These are phyloP conservation scores for Ophioninae sp. DNA, from an alignment of 2,888 invertebrate genomes.

Conservation along the genomic window DNA sequence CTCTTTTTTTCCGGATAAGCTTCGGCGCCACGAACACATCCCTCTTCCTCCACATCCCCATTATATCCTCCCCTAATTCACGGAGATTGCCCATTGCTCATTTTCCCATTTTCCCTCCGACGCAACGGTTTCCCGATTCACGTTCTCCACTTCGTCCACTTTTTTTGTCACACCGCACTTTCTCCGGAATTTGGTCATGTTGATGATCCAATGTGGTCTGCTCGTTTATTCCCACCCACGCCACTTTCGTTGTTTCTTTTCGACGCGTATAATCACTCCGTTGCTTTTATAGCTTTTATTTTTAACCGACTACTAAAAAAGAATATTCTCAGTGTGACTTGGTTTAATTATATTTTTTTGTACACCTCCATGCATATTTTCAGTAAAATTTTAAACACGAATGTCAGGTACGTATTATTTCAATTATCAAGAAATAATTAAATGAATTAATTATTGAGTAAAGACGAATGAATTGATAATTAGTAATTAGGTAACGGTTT, in stretches of 20 bases:
- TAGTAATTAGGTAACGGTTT: too few relatives aligned
- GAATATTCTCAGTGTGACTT: too few relatives aligned
- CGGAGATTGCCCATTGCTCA: slow-evolving; percentile 1
- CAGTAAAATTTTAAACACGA: too few relatives aligned
- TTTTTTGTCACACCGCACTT: neutral
- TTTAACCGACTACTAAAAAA: too few relatives aligned
- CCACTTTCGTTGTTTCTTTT: neutral
- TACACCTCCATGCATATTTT: too few relatives aligned
- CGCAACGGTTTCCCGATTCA: neutral
- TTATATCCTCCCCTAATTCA: neutral
- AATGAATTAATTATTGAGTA: too few relatives aligned
- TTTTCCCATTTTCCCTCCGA: neutral
- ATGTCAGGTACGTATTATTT: too few relatives aligned
- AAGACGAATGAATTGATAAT: too few relatives aligned
- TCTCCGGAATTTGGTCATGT: neutral
- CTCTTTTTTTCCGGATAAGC: neutral
- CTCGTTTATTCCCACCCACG: neutral
- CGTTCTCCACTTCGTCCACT: neutral
- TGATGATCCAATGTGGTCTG: neutral
- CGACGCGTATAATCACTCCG: neutral
- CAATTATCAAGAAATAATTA: too few relatives aligned
- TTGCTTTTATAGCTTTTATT: neutral
- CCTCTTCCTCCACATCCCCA: neutral
- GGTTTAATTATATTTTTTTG: too few relatives aligned
- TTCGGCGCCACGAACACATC: neutral